Conservation (phyloP, 1,140 invertebrate species). For the Bombus affinis region DNA sequence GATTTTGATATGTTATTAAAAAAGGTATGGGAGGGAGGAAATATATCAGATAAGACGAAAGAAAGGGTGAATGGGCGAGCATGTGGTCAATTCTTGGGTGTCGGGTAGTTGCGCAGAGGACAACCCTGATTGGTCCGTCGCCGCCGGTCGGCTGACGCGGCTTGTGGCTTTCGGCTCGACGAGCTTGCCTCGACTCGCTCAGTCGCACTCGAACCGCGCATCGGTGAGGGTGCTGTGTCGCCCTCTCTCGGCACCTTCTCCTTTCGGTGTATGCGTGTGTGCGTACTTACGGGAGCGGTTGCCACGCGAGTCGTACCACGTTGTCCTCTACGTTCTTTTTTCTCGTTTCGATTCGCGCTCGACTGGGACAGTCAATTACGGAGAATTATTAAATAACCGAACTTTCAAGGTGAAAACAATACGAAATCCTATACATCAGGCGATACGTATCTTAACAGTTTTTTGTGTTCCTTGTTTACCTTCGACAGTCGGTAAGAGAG, state of each 20-base stretch:
- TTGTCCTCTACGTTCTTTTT: constrained; percentile 18
- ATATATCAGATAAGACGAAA: background rate
- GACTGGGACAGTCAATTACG: background rate
- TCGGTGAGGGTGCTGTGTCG: constrained; percentile 71
- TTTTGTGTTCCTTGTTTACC: background rate
- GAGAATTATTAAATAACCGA: background rate
- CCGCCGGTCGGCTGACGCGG: constrained; percentile 71
- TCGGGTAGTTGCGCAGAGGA: constrained; percentile 71
- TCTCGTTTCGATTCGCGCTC: background rate
- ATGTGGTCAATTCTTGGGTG: constrained; percentile 75
- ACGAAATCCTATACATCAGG: background rate
- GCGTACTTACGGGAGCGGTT: constrained; percentile 51
- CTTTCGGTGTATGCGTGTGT: constrained; percentile 60
- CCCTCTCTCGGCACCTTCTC: constrained; percentile 47
- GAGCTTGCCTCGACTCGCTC: constrained; percentile 71
- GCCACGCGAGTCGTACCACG: constrained; percentile 55
- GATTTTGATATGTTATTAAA: constrained; percentile 13
- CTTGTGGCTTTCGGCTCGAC: constrained; percentile 71
- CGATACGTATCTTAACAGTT: too few species aligned
- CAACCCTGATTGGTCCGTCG: constrained; percentile 74
- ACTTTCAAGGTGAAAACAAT: constrained; percentile 2
- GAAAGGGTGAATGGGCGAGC: constrained; percentile 50
- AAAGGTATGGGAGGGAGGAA: background rate
- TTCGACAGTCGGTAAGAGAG: background rate
- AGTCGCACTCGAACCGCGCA: constrained; percentile 81